These are phyloP conservation scores for Drosophila maculinotata DNA, from an alignment of 2,888 invertebrate genomes.

Conservation along the genomic window DNA sequence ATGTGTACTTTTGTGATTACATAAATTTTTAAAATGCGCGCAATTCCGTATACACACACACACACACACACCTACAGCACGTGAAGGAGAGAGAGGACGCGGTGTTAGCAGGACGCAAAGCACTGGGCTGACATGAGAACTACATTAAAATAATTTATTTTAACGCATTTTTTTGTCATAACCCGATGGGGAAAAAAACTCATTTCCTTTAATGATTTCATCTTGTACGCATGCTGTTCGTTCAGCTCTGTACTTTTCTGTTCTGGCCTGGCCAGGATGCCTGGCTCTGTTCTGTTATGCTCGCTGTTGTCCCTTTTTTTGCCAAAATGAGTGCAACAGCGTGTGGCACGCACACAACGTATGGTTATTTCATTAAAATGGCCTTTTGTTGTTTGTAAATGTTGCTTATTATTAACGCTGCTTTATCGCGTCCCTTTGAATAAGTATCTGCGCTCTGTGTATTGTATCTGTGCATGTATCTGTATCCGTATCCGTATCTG, in stretches of 20 bases:
- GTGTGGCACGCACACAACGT: conserved; percentile 66
- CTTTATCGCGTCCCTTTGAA: conserved; percentile 61
- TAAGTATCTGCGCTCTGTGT: conserved; percentile 33
- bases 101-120: conserved; percentile 18
- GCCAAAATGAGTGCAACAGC: conserved; percentile 52
- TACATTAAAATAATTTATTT: conserved; percentile 84
- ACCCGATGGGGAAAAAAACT: conserved; percentile 79
- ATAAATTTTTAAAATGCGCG: conserved; percentile 80
- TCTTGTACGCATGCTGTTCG: conserved; percentile 71
- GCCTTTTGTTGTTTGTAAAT: conserved; percentile 81
- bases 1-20: conserved; percentile 81
- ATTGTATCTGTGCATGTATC: conserved; percentile 1
- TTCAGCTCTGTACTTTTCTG: conserved; percentile 9
- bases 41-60: conserved; percentile 46
- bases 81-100: not conserved
- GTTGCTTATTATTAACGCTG: conserved; percentile 79
- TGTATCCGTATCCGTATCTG: conserved; percentile 19
- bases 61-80: conserved; percentile 8
- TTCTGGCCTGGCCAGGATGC: conserved; percentile 22
- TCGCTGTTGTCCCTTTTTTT: conserved; percentile 32
- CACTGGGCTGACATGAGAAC: conserved; percentile 80
- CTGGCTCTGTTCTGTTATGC: conserved; percentile 31
- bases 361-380: conserved; percentile 80
- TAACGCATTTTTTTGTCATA: conserved; percentile 82
- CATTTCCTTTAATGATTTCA: conserved; percentile 82